Evolutionary conservation across 2,888 invertebrate genomes (phyloP), one percentile per base, ranked within the genome.

Genomic region (Villa cingulata): DNA sequence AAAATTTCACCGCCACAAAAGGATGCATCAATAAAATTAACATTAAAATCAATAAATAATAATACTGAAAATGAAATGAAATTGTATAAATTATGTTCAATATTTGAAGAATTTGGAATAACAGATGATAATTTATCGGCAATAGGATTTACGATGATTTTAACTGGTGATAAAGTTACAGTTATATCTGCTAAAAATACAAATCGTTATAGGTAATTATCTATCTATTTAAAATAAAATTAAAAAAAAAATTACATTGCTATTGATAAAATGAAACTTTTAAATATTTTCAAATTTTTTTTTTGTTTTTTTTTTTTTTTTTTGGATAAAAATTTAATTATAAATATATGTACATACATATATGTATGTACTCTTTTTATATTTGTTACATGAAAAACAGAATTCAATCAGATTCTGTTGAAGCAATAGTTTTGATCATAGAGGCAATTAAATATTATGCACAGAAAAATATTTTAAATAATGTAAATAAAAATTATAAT

Each of bases 121-220:
- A 32, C 29, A 12, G 59, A 62, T 16, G 59, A 55, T 23, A 65
- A 65, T 46, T 46, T 55, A 2, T 64, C 63, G 48, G 70, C 66
- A 0, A 27, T 66, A 42, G 70, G 67, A 0, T 48, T 69, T 12
- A 54, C 58, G 14, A 42, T 64, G 16, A 53, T 64, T 1, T 55
- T 54, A 41, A 53, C 59, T 4, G 56, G 57, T 3, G 62, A 62
- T 46, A 48, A 61, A 41, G 62, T 68, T 14, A 70, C 69, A 3
- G 58, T 69, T 52, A 64, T 70, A 41, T 59, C 61, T 10, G 69
- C 68, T n/a, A 70, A 67, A 53, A 51, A 45, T 43, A 66, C 70
- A 14, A 66, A 66, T 56, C 61, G 68, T 19, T 52, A 66, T 32
- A 58, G 66, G 66, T 66, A 54, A 41, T 45, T 43, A 34, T 20